These are phyloP conservation scores for Bimastos eiseni DNA, from an alignment of 2,888 invertebrate species.

Conservation along the genomic window DNA sequence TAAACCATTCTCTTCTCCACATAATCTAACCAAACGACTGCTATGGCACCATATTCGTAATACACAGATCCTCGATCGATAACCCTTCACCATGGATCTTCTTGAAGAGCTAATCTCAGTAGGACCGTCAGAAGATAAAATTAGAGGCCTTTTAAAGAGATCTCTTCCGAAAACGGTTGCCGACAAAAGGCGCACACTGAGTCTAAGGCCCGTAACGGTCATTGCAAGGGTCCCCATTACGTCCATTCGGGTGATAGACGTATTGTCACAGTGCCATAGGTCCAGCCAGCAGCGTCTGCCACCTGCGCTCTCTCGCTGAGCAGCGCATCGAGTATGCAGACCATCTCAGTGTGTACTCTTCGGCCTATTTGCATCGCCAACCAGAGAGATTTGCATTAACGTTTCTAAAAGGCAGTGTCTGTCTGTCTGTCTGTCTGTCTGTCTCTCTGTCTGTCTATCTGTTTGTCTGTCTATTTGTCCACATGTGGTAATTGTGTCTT, in stretches of 20 bases:
- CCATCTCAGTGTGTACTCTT: neutral
- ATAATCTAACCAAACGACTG: too few relatives aligned
- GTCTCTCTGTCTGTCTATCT: too few relatives aligned
- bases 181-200: neutral
- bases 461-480: too few relatives aligned
- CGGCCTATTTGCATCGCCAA: neutral
- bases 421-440: too few relatives aligned
- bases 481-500: too few relatives aligned
- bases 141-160: neutral
- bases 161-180: neutral
- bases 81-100: too few relatives aligned
- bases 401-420: neutral
- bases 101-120: neutral
- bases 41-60: too few relatives aligned
- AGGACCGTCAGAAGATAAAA: neutral
- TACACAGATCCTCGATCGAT: too few relatives aligned
- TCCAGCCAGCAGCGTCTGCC: neutral
- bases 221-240: neutral
- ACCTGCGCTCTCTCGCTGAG: neutral
- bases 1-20: too few relatives aligned
- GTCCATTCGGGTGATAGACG: neutral
- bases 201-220: neutral
- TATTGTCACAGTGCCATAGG: neutral
- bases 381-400: neutral
- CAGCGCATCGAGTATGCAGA: neutral